Percentiles rank a stretch among this genome's conserved stretches.
These are phyloP conservation scores for Pyrgus malvae DNA, from an alignment of 2,888 invertebrate species.

Conservation along the genomic window DNA sequence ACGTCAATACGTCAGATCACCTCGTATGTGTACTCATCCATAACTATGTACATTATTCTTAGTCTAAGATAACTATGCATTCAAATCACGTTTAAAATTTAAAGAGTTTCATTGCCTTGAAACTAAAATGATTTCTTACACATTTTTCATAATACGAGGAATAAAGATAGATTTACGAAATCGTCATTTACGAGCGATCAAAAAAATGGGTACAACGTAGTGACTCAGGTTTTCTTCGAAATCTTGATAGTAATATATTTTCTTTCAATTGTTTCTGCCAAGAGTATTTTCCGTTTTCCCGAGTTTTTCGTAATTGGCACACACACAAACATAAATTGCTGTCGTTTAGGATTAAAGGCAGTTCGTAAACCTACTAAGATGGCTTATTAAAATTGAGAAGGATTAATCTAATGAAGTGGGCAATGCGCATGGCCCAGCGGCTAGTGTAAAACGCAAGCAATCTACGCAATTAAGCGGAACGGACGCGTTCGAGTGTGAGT, in stretches of 20 bases:
- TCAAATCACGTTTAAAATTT: too few relatives aligned
- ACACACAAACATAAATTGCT: background rate
- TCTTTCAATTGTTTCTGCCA: conserved; percentile 15
- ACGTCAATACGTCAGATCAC: too few relatives aligned
- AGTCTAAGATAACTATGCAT: too few relatives aligned
- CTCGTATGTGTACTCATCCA: too few relatives aligned
- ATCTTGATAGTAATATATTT: conserved; percentile 7
- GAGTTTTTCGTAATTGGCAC: conserved; percentile 17
- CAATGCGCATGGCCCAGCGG: too few relatives aligned
- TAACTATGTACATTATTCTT: too few relatives aligned
- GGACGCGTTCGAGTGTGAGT: too few relatives aligned
- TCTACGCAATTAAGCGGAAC: too few relatives aligned
- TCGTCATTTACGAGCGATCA: conserved; percentile 4
- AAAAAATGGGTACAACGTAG: background rate
- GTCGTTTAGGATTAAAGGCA: background rate
- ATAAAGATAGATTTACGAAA: conserved; percentile 3
- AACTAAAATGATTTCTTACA: background rate
- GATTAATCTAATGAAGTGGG: too few relatives aligned
- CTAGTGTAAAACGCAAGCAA: too few relatives aligned
- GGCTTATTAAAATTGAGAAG: too few relatives aligned
- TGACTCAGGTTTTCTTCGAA: conserved; percentile 18
- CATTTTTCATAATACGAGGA: conserved; percentile 1
- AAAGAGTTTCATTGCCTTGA: background rate
- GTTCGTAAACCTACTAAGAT: too few relatives aligned
- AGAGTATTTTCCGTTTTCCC: conserved; percentile 15